These are phyloP conservation scores for Drosophila infuscata DNA, from an alignment of 2,888 invertebrate genomes.

Conservation along the genomic window DNA sequence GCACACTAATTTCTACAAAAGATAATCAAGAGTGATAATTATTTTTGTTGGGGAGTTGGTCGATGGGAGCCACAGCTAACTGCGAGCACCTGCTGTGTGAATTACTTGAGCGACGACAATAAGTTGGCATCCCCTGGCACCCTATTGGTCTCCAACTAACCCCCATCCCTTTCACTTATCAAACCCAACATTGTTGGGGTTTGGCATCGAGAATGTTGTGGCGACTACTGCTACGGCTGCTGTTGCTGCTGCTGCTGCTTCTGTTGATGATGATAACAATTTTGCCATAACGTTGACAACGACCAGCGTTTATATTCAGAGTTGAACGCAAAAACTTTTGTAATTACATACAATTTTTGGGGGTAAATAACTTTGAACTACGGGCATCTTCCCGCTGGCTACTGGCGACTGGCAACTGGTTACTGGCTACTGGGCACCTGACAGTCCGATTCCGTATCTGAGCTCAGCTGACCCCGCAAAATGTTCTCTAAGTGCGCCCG, in stretches of 20 bases:
- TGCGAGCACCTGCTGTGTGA: conserved; percentile 79
- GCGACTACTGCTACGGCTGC: conserved; percentile 14
- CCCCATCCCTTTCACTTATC: neutral
- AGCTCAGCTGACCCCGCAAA: conserved; percentile 67
- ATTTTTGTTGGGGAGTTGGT: conserved; percentile 68
- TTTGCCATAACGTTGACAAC: conserved; percentile 78
- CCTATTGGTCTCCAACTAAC: conserved; percentile 3
- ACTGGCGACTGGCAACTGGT: conserved; percentile 16
- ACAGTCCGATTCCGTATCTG: conserved; percentile 25
- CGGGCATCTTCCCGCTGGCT: conserved; percentile 31
- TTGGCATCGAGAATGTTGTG: conserved; percentile 28
- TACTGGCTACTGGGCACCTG: neutral
- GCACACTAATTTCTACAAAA: conserved; percentile 78
- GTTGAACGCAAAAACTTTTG: conserved; percentile 78
- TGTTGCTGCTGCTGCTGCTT: conserved; percentile 9
- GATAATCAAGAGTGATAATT: conserved; percentile 81
- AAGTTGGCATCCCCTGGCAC: conserved; percentile 66
- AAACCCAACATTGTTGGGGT: conserved; percentile 45
- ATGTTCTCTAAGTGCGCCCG: conserved; percentile 76
- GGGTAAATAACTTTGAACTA: conserved; percentile 78
- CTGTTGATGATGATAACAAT: conserved; percentile 76
- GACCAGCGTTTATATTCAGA: conserved; percentile 71
- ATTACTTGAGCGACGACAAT: conserved; percentile 75
- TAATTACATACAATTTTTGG: conserved; percentile 80
- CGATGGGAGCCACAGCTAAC: conserved; percentile 74